A percentile compares a stretch with the other conserved stretches of the same genome.
Conservation (phyloP, 1,140 invertebrate genomes). For the Metopolophium dirhodum region DNA sequence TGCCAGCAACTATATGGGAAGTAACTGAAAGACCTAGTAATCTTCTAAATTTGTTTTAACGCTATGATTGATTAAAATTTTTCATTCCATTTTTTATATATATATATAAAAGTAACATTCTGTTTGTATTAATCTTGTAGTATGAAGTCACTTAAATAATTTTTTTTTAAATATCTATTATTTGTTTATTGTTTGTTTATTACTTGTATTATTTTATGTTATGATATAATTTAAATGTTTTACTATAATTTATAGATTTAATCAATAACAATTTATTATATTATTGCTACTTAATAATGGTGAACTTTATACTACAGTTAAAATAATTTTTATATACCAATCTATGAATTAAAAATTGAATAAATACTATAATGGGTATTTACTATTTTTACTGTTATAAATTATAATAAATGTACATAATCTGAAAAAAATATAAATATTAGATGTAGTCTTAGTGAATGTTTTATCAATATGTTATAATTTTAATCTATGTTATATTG, state of each 20-base stretch:
- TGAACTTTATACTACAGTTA: background rate
- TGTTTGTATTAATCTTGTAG: background rate
- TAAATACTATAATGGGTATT: background rate
- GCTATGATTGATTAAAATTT: background rate
- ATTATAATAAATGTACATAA: background rate
- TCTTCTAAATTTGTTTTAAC: slow-evolving; percentile 68
- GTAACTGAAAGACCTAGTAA: slow-evolving; percentile 73
- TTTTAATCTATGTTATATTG: background rate
- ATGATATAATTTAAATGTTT: background rate
- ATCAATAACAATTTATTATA: background rate
- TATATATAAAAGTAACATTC: too few species aligned
- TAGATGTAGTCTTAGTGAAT: background rate
- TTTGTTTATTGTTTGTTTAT: background rate
- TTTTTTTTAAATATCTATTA: too few species aligned
- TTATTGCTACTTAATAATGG: background rate
- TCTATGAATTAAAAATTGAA: background rate
- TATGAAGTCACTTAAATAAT: too few species aligned
- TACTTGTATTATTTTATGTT: background rate
- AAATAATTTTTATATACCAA: background rate
- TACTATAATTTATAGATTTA: slow-evolving; percentile 5
- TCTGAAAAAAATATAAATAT: background rate
- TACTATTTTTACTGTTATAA: too few species aligned
- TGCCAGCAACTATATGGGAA: slow-evolving; percentile 81
- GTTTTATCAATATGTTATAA: too few species aligned
- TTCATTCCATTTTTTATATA: background rate